Conservation (phyloP, 2,797 vertebrate genomes). For the Pagetopsis macropterus region DNA sequence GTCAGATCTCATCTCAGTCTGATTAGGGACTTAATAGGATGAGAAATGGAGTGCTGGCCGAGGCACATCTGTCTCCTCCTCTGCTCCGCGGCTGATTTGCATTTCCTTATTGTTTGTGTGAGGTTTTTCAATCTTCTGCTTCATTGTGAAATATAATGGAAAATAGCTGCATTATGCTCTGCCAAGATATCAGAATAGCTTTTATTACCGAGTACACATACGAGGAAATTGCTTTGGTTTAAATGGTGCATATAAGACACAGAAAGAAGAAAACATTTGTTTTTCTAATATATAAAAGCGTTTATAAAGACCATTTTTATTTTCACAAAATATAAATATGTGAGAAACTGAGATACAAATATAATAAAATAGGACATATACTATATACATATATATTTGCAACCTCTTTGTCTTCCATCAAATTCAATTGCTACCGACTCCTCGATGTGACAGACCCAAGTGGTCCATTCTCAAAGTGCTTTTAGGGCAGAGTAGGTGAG, state of each 20-base stretch:
- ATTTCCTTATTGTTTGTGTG: conserved; percentile 47
- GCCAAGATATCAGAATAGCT: background rate
- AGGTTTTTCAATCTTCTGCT: conserved; percentile 20
- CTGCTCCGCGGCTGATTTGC: conserved; percentile 50
- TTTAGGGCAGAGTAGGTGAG: conserved; percentile 31
- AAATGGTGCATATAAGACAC: no score
- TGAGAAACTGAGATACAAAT: no score
- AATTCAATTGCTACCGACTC: background rate
- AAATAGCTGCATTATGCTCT: conserved; percentile 3
- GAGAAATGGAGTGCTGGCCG: conserved; percentile 65
- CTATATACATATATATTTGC: background rate
- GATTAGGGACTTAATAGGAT: conserved; percentile 77
- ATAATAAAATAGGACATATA: no score
- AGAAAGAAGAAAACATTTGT: no score
- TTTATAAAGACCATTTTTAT: no score
- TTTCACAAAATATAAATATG: no score
- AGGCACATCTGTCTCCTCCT: conserved; percentile 53
- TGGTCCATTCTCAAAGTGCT: conserved; percentile 28
- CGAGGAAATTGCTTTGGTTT: no score
- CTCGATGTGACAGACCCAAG: conserved; percentile 3
- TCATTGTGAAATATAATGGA: conserved; percentile 11
- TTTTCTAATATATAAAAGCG: no score
- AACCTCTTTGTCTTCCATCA: background rate
- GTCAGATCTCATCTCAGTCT: conserved; percentile 70
- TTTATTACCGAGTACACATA: no score